phyloP scores from a whole-genome alignment of 2,113 vertebrate species.

The Muscicapa adusta region DNA sequence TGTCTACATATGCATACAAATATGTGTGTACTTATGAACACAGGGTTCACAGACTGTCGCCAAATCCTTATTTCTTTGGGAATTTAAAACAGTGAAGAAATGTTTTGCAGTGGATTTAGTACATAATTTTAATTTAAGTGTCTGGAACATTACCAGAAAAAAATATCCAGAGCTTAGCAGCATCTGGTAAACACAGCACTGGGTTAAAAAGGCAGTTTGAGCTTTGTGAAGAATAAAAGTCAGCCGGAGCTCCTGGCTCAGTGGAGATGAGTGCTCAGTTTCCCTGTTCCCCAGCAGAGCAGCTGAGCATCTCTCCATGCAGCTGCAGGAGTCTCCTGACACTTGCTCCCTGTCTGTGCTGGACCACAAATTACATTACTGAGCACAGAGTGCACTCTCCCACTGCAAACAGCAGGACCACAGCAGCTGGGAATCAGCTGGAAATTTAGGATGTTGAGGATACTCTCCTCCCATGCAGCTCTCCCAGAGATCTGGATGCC shows the following conservation, averaged over 20 bases:
- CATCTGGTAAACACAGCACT: neutral
- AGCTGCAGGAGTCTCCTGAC: neutral
- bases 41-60: neutral
- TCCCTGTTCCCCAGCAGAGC: neutral
- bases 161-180: neutral
- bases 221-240: neutral
- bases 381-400: neutral
- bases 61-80: neutral
- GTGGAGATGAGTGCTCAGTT: neutral
- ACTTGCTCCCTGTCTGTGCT: neutral
- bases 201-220: neutral
- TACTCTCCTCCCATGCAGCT: neutral
- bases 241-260: neutral
- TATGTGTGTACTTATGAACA: fast-evolving
- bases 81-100: neutral
- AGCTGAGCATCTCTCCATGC: neutral
- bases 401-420: neutral
- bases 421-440: neutral
- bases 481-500: neutral
- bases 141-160: neutral
- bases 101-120: neutral
- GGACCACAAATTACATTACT: neutral
- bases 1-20: fast-evolving
- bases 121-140: neutral
- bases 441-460: neutral